Base-by-base conservation (phyloP, 2,888 invertebrate species). In the Adelognathus sp. region DNA sequence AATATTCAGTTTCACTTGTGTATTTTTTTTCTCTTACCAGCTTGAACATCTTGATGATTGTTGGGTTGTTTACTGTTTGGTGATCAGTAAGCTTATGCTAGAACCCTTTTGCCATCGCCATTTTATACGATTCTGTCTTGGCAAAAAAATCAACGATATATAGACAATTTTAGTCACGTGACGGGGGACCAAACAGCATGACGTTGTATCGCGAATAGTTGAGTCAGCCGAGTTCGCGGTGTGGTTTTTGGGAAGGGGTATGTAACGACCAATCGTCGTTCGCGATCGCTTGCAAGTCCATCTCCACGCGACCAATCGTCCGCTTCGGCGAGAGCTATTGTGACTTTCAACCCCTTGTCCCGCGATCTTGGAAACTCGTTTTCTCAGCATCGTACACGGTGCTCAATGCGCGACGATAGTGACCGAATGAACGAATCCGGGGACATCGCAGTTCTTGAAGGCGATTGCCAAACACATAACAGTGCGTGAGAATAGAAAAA, bases 41-140 rank as follows among this genome's bases (percentile, higher is more conserved):
- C 88, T 91, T 91, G 90, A 90, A 91, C 91, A 91, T 91, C 87
- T 84, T 90, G 90, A 88, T 82, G 85, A 83, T 82, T 85, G 86
- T 84, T 82, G 83, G 80, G 84, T 86, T 83, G 86, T 86, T 89
- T 90, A 88, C 89, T 89, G 86, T 82, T 86, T 82, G 89, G 83
- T 88, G 86, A 88, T 86, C 87, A 87, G 86, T 85, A 83, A 89
- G 85, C 82, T 87, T 89, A 81, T 90, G 89, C 84, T 78, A 82
- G 77, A 64, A 81, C 54, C 80, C 73, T n/a, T 64, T 50, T 39
- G 67, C 78, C 80, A 78, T 81, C 76, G 85, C 71, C 82, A 86
- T 89, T 90, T 90, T 91, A 91, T 91, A 91, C 83, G 79, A 80
- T 84, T 78, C 79, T 16, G 18, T 71, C 29, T 61, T 75, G 82